These are phyloP conservation scores for Dascyllus trimaculatus DNA, from an alignment of 2,113 vertebrate species.

Conservation along the genomic window DNA sequence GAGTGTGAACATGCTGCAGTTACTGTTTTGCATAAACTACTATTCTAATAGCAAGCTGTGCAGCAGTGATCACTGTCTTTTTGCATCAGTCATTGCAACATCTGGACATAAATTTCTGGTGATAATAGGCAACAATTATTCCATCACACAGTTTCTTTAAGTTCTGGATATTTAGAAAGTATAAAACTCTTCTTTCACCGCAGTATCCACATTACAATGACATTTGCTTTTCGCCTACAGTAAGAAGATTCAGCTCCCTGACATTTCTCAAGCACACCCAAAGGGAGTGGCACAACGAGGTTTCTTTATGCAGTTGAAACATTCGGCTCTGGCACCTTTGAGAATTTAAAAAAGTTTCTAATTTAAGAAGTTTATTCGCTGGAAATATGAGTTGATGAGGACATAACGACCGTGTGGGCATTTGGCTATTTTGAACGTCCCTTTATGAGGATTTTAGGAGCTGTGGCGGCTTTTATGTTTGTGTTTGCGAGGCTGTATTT, in stretches of 20 bases:
- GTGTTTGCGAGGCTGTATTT: constrained; percentile 23
- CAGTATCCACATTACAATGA: constrained; percentile 19
- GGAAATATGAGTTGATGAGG: constrained; percentile 27
- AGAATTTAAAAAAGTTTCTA: constrained; percentile 40
- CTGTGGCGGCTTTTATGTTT: constrained; percentile 27
- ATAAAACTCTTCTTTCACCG: too few species aligned
- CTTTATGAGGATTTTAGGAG: constrained; percentile 15
- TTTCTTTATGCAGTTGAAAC: constrained; percentile 25
- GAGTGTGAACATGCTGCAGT: neutral
- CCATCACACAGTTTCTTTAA: too few species aligned
- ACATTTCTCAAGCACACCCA: constrained; percentile 38
- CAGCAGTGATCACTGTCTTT: neutral
- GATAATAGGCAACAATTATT: neutral
- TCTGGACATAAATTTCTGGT: neutral
- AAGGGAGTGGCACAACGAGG: constrained; percentile 32
- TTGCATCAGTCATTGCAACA: neutral
- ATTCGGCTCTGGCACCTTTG: constrained; percentile 19
- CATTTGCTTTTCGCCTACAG: constrained; percentile 30
- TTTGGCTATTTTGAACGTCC: constrained; percentile 17
- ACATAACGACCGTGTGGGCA: neutral
- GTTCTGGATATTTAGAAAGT: too few species aligned
- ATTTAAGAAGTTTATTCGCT: constrained; percentile 36
- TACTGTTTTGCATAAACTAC: neutral
- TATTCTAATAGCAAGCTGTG: neutral
- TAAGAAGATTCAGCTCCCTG: constrained; percentile 33